Evolutionary conservation across 92 coral and sea anemone species (phyloP).

Genomic region (Montipora capitata): DNA sequence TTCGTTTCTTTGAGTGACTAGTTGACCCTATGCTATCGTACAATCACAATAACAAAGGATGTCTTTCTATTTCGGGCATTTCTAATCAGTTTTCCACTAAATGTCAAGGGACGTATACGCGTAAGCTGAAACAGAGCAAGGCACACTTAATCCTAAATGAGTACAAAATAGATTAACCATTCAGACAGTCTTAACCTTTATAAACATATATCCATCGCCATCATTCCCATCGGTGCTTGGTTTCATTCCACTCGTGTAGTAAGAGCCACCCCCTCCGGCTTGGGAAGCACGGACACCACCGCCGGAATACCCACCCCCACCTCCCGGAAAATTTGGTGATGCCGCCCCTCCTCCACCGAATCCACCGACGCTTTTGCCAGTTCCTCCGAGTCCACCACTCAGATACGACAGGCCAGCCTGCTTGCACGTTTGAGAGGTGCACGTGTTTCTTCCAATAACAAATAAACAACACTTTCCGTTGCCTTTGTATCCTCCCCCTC

Average conservation of each 20-base stretch:
- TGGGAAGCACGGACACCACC: constrained; percentile 53
- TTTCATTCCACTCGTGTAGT: background rate
- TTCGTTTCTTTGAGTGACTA: background rate
- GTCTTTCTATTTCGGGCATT: no score
- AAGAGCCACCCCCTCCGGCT: constrained; percentile 70
- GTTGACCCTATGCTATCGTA: background rate
- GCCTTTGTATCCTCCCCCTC: constrained; percentile 71
- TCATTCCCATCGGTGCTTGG: constrained; percentile 2
- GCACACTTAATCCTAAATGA: no score
- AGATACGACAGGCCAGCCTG: constrained; percentile 59
- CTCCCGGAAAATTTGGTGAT: constrained; percentile 50
- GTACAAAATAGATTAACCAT: no score
- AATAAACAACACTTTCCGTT: constrained; percentile 51
- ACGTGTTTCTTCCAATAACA: background rate
- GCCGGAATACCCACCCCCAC: constrained; percentile 85
- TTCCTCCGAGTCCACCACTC: constrained; percentile 78
- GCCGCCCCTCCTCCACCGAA: constrained; percentile 88
- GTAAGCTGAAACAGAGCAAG: no score
- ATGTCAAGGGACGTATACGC: no score
- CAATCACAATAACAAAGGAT: background rate
- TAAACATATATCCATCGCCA: constrained; percentile 64
- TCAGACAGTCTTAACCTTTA: background rate
- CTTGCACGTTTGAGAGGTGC: constrained; percentile 30
- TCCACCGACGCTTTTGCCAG: constrained; percentile 65
- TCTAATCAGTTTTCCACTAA: no score